phyloP scores from a whole-genome alignment of 2,113 vertebrate species.

The Rana temporaria region DNA sequence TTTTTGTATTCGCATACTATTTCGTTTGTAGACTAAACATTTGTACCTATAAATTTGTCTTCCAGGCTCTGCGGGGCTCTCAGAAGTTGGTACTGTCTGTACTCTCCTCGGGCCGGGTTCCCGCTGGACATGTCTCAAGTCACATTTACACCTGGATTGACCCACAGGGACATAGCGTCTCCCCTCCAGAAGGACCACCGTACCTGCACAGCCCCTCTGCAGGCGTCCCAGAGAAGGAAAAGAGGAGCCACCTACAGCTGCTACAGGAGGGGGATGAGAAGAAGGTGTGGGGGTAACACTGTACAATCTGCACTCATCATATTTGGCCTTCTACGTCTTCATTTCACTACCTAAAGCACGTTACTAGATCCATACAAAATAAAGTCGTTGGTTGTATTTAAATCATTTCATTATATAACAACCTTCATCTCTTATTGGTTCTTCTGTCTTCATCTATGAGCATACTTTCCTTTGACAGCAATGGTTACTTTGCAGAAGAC shows the following conservation, averaged over 20 bases:
- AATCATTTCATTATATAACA: too few relatives aligned
- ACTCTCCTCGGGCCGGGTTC: constrained; percentile 90
- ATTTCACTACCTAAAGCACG: too few relatives aligned
- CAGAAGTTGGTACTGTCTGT: constrained; percentile 92
- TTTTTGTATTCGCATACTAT: background rate
- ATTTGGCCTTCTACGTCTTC: too few relatives aligned
- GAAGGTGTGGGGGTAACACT: constrained; percentile 79
- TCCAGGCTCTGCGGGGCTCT: constrained; percentile 92
- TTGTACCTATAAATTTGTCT: background rate
- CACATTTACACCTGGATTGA: constrained; percentile 99
- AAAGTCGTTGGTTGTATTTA: too few relatives aligned
- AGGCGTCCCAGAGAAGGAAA: constrained; percentile 76
- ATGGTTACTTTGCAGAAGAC: too few relatives aligned
- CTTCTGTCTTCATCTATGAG: too few relatives aligned
- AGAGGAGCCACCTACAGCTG: constrained; percentile 89
- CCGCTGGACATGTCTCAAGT: constrained; percentile 93
- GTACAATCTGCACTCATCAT: constrained; percentile 12
- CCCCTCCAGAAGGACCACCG: constrained; percentile 82
- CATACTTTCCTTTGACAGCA: too few relatives aligned
- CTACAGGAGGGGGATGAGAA: constrained; percentile 94
- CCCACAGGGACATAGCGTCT: constrained; percentile 89
- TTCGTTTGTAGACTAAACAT: background rate
- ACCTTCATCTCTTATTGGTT: too few relatives aligned
- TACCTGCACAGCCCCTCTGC: constrained; percentile 81
- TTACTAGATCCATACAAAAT: too few relatives aligned